Evolutionary conservation across 2,113 vertebrate species (phyloP).

Genomic region (Rhea americana): DNA sequence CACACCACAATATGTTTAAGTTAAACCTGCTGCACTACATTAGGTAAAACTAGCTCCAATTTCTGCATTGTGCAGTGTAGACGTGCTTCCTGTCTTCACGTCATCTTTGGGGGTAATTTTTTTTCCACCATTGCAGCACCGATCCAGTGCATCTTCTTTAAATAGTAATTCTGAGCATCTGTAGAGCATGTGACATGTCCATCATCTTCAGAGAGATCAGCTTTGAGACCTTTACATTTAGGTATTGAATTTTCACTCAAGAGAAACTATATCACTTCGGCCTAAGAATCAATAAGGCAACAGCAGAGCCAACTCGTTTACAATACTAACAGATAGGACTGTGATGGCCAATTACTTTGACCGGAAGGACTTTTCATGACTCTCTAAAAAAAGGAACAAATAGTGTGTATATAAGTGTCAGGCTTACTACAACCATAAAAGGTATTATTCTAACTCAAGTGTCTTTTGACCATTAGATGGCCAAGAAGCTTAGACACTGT

Average conservation of each 20-base stretch:
- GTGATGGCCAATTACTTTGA: background rate
- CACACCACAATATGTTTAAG: background rate
- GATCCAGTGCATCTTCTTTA: accelerated
- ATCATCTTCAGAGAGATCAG: background rate
- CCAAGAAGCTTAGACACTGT: background rate
- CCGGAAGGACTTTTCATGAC: background rate
- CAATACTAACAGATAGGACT: background rate
- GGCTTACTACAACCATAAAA: background rate
- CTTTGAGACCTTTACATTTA: background rate
- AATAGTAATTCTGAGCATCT: background rate
- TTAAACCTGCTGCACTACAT: background rate
- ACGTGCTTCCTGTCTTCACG: no score
- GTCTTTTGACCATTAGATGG: background rate
- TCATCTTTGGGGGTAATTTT: background rate
- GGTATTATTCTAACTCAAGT: background rate
- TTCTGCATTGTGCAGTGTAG: accelerated
- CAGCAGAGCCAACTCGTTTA: background rate
- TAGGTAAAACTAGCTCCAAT: background rate
- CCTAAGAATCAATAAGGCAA: background rate
- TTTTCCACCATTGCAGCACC: background rate
- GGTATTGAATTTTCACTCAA: background rate
- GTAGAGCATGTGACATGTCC: background rate
- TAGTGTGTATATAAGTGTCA: background rate
- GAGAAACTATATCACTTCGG: background rate
- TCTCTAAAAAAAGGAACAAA: background rate